Evolutionary conservation across 2,113 vertebrate genomes (phyloP).

Genomic region (Pitta sordida): DNA sequence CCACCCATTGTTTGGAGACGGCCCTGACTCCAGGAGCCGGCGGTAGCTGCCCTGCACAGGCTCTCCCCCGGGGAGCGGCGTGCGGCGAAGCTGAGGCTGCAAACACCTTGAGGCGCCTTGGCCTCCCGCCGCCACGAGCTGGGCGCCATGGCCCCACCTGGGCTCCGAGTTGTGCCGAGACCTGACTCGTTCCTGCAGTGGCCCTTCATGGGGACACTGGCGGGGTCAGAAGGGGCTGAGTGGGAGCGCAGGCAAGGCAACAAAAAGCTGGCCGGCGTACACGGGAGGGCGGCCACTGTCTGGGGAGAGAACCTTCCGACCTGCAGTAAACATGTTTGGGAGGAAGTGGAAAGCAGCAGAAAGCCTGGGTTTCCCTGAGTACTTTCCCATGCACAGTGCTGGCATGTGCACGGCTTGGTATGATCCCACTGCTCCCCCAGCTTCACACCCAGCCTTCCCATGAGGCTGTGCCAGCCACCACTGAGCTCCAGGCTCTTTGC

Average conservation of each 20-base stretch:
- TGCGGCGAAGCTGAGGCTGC: not conserved
- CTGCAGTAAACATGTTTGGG: not conserved
- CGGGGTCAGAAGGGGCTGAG: accelerated
- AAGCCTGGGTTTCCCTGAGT: not conserved
- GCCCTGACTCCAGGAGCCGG: conserved; percentile 34
- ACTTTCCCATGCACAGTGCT: not conserved
- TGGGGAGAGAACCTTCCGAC: not conserved
- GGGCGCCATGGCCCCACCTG: accelerated
- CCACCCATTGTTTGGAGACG: conserved; percentile 68
- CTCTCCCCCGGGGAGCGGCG: not conserved
- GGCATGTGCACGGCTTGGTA: accelerated
- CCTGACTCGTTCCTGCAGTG: accelerated
- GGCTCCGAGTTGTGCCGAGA: accelerated
- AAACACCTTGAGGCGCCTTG: not conserved
- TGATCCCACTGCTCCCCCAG: not conserved
- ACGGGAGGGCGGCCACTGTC: accelerated
- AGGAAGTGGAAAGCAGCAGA: not conserved
- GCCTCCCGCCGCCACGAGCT: not conserved
- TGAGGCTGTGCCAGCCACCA: accelerated
- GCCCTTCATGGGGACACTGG: accelerated
- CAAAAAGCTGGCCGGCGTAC: not conserved
- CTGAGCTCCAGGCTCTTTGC: accelerated
- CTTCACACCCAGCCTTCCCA: not conserved
- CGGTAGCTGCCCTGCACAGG: not conserved
- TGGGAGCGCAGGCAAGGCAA: accelerated